These are phyloP conservation scores for Heliconius aoede DNA, from an alignment of 2,888 invertebrate genomes.

Conservation along the genomic window DNA sequence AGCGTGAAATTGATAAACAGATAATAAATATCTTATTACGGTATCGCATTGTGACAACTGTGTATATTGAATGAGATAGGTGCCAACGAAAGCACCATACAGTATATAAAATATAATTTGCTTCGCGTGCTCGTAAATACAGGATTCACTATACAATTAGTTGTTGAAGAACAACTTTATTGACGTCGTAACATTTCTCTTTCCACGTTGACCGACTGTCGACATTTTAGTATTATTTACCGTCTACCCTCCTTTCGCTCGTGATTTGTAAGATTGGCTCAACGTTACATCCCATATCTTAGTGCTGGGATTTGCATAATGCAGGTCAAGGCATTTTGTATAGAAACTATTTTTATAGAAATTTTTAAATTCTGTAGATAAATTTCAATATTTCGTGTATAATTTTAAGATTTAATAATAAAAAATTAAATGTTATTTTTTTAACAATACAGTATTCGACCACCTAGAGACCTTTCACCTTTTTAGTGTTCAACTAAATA, in stretches of 20 bases:
- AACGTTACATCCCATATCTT: background rate
- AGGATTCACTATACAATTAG: background rate
- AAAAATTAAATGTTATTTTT: background rate
- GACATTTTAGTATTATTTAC: background rate
- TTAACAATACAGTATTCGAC: background rate
- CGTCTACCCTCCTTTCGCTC: background rate
- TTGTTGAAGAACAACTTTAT: constrained; percentile 34
- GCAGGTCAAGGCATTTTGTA: background rate
- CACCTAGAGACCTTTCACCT: no score
- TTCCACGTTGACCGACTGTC: constrained; percentile 15
- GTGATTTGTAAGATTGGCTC: background rate
- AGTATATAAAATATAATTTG: background rate
- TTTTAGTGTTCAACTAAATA: background rate
- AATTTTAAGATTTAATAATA: no score
- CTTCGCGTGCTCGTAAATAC: constrained; percentile 11
- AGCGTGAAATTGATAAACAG: background rate
- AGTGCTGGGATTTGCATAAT: background rate
- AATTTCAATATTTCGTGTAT: background rate
- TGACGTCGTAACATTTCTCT: constrained; percentile 23
- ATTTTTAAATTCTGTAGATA: background rate
- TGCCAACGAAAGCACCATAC: constrained; percentile 1
- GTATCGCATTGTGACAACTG: background rate
- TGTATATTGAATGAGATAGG: background rate
- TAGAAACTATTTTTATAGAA: background rate
- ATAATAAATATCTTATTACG: background rate